Evolutionary conservation across 2,888 invertebrate genomes (phyloP), one percentile per base, ranked within the genome.

Genomic region (Bibio marci): DNA sequence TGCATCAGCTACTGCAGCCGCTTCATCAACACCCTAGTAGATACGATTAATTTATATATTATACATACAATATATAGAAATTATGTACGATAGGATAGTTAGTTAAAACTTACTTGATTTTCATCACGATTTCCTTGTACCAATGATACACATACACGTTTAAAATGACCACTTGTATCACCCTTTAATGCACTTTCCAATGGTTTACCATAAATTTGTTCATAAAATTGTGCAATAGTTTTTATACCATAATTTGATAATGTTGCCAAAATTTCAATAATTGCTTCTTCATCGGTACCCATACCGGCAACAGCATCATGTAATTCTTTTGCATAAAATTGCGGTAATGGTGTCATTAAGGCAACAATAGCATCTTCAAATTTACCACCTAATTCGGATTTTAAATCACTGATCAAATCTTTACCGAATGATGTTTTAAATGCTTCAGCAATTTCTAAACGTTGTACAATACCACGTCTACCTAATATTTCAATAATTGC

Each of bases 121-220:
- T 95, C 94, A 56, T 88, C 86, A 36, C 94, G 76, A 56, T 87
- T 88, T 42, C 85, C 87, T 69, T 81, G 80, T 49, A 79, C 78
- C 38, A 90, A 65, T 1, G 91, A 88, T 17, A 94, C 81, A 50
- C 91, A 76, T 37, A 95, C 70, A 43, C 90, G 73, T 64, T 86
- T 85, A 65, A 95, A 95, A 61, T 88, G 83, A n/a, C 94, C 94
- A 11, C 90, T 90, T 7, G 92, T 91, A 59, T 95, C 95, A 37
- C 81, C 85, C 56, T 81, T 81, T 49, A 94, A 65, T 55, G 90
- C 90, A 7, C 76, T 75, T 56, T 92, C 92, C 46, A 94, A 63
- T 42, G 74, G 60, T 58, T 76, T 82, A 49, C 76, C 77, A 60
- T 80, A 90, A 54, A 87, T 87, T 86, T 63, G 62, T 49, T 85